Conservation (phyloP, 2,797 vertebrate genomes). For the Coranthus polyacanthus region DNA sequence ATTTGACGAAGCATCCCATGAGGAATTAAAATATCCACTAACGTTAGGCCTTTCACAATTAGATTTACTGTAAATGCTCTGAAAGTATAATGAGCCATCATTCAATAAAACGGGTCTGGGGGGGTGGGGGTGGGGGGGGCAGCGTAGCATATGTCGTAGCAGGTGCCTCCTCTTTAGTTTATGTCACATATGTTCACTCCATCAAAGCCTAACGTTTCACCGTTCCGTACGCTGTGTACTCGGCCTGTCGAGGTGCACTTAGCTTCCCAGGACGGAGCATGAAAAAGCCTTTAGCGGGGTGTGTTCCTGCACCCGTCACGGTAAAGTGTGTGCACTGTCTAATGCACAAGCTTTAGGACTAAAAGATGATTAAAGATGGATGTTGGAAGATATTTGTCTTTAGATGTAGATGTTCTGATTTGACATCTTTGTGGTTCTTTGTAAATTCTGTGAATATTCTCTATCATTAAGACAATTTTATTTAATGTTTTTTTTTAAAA, state of each 20-base stretch:
- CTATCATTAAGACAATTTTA: no score
- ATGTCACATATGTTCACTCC: conserved; percentile 57
- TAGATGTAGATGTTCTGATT: conserved; percentile 32
- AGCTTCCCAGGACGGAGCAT: conserved; percentile 65
- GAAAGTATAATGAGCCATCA: not conserved
- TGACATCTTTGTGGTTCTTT: not conserved
- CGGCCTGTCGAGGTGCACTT: conserved; percentile 15
- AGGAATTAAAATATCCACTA: no score
- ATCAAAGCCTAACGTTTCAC: conserved; percentile 56
- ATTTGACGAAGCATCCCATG: not conserved
- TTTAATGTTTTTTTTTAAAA: no score
- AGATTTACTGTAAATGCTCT: not conserved
- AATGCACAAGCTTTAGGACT: conserved; percentile 20
- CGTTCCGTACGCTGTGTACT: conserved; percentile 15
- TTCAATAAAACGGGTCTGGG: not conserved
- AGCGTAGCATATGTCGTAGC: conserved; percentile 31
- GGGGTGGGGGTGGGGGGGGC: no score
- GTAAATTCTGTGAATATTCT: not conserved
- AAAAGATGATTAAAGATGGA: conserved; percentile 44
- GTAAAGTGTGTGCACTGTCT: conserved; percentile 21
- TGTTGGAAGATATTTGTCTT: conserved; percentile 38
- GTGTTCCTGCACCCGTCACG: conserved; percentile 61
- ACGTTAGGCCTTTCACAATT: not conserved
- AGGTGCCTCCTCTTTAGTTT: conserved; percentile 37
- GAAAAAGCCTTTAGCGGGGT: conserved; percentile 50